These are phyloP conservation scores for Geothlypis trichas DNA, from an alignment of 2,113 vertebrate genomes.

Conservation along the genomic window DNA sequence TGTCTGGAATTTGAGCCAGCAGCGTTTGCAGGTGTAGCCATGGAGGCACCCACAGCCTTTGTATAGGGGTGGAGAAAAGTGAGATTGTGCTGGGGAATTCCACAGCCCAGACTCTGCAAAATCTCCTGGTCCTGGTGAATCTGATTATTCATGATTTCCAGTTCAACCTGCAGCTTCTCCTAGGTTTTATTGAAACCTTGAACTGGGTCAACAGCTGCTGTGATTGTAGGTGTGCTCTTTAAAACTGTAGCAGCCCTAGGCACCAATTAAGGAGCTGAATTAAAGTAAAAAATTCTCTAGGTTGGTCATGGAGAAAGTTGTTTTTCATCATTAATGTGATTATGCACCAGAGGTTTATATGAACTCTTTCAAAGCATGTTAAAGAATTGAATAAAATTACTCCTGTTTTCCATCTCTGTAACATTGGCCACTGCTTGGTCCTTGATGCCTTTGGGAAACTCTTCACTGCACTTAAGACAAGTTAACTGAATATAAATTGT, in stretches of 20 bases:
- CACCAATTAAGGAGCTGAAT: not conserved
- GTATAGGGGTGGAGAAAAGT: accelerated
- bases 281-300: not conserved
- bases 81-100: not conserved
- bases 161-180: not conserved
- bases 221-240: not conserved
- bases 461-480: not conserved
- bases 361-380: not conserved
- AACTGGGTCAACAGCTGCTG: not conserved
- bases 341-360: not conserved
- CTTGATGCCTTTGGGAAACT: not conserved
- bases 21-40: not conserved
- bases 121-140: not conserved
- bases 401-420: not conserved
- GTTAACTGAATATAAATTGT: not conserved
- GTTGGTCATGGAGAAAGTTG: not conserved
- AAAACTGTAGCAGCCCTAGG: not conserved
- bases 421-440: not conserved
- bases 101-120: not conserved
- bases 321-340: not conserved
- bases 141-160: not conserved
- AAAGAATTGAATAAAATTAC: not conserved
- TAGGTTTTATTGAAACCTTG: not conserved
- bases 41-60: accelerated
- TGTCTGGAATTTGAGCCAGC: not conserved